Evolutionary conservation across 2,797 vertebrate species (phyloP), one percentile per base, ranked within the genome.

Genomic region (Chaunax sp.): DNA sequence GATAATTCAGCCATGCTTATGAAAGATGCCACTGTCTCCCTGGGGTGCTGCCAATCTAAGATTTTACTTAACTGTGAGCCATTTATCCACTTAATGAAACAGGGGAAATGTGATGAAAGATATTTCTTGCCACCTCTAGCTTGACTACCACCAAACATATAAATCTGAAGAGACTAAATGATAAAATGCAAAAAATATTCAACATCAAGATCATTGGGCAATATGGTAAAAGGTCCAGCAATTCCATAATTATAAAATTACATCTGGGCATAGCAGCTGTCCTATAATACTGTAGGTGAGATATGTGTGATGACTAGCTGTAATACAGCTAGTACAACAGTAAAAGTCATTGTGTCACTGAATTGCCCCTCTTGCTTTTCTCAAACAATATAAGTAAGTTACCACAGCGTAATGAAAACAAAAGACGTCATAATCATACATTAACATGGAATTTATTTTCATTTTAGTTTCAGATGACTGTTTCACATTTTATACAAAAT

Each of bases 401-500:
- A 38, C 4, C 8, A 13, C 37, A 38, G 37, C 1, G 38, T 16
- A 40, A 40, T 16, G n/a, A 54, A 20, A 35, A 33, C 37, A 71
- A 75, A 64, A 66, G 18, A 37, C 57, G 63, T 35, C 51, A 22
- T 43, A 66, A 46, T 75, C 35, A 72, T 82, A 89, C 88, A 91
- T 87, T 85, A 89, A 90, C 80, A 89, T 87, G 86, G 68, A 87
- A 79, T 91, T 92, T 90, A 89, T 90, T 91, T 86, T 93, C 84
- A 91, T 90, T 91, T 87, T 78, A 80, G 74, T 86, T 91, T 91
- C 84, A 87, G 87, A 92, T 92, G 90, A 93, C 92, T 47, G 79
- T 85, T 94, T 93, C 89, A 93, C 92, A 93, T 93, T 92, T 93
- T 90, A 77, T 92, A 93, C 89, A 94, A 95, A 94, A 94, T 92